phyloP scores from a whole-genome alignment of 2,797 vertebrate genomes.

The Chaetodon trifasciatus region DNA sequence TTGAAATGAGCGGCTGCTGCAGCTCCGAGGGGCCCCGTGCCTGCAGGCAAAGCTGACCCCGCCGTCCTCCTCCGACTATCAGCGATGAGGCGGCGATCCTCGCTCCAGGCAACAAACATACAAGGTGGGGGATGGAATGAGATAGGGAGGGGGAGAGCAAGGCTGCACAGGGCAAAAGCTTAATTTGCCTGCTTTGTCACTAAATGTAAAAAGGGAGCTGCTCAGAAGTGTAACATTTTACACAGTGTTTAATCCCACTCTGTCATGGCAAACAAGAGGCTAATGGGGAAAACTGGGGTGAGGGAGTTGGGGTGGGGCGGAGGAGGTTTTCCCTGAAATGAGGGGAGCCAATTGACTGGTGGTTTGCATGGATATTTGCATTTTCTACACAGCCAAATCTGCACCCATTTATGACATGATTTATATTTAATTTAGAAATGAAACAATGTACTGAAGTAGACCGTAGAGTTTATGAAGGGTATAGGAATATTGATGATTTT shows the following conservation, averaged over 20 bases:
- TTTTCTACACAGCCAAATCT: conserved; percentile 24
- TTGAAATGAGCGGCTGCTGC: conserved; percentile 61
- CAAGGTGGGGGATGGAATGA: conserved; percentile 28
- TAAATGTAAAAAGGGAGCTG: conserved; percentile 71
- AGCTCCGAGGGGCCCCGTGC: conserved; percentile 67
- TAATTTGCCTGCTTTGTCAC: conserved; percentile 82
- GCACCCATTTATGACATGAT: neutral
- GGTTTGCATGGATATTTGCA: conserved; percentile 39
- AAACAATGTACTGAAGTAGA: neutral
- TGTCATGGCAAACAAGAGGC: conserved; percentile 76
- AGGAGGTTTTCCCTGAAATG: conserved; percentile 56
- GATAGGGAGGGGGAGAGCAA: conserved; percentile 26
- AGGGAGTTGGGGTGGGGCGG: conserved; percentile 29
- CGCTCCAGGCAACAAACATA: conserved; percentile 79
- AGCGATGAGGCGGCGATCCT: conserved; percentile 67
- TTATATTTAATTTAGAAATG: neutral
- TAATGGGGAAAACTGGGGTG: conserved; percentile 70
- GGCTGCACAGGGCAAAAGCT: conserved; percentile 73
- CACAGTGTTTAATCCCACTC: conserved; percentile 80
- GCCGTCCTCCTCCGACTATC: conserved; percentile 68
- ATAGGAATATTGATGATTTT: neutral
- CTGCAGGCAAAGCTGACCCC: conserved; percentile 80
- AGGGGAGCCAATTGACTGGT: conserved; percentile 37
- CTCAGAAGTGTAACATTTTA: conserved; percentile 74
- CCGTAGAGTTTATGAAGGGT: neutral